Evolutionary conservation across 2,888 invertebrate species (phyloP).

Genomic region (Drosophila lacicola): DNA sequence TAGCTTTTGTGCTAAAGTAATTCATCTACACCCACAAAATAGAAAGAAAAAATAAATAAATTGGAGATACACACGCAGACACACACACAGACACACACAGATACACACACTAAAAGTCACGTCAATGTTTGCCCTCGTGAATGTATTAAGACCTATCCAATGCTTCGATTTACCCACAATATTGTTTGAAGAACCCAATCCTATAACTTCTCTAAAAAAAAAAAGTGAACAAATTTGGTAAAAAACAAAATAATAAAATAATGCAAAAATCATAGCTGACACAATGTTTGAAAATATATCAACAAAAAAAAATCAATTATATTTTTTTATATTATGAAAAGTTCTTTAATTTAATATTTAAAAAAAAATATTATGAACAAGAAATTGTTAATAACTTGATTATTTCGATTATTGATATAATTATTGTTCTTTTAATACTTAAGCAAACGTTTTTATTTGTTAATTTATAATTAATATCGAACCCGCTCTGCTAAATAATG

Average conservation of each 20-base stretch:
- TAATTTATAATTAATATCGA: constrained; percentile 66
- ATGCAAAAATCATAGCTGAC: constrained; percentile 85
- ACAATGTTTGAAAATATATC: constrained; percentile 83
- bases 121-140: constrained; percentile 57
- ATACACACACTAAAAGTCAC: constrained; percentile 26
- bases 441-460: constrained; percentile 78
- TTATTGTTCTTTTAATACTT: constrained; percentile 65
- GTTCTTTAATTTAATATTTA: constrained; percentile 39
- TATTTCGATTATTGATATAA: constrained; percentile 67
- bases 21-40: constrained; percentile 39
- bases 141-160: constrained; percentile 42
- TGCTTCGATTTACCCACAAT: constrained; percentile 41
- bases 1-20: constrained; percentile 70
- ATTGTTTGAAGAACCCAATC: constrained; percentile 34
- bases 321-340: constrained; percentile 44
- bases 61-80: constrained; percentile 19
- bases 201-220: constrained; percentile 22
- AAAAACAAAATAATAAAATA: constrained; percentile 42
- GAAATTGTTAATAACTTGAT: constrained; percentile 71
- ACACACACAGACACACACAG: constrained; percentile 1
- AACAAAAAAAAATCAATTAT: constrained; percentile 35
- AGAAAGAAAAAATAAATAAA: constrained; percentile 13
- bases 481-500: constrained; percentile 50
- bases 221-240: constrained; percentile 55
- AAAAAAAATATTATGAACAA: constrained; percentile 47